Evolutionary conservation across 1,140 invertebrate genomes (phyloP), one percentile per base, ranked within the genome.

Genomic region (Parapsyche elsis): DNA sequence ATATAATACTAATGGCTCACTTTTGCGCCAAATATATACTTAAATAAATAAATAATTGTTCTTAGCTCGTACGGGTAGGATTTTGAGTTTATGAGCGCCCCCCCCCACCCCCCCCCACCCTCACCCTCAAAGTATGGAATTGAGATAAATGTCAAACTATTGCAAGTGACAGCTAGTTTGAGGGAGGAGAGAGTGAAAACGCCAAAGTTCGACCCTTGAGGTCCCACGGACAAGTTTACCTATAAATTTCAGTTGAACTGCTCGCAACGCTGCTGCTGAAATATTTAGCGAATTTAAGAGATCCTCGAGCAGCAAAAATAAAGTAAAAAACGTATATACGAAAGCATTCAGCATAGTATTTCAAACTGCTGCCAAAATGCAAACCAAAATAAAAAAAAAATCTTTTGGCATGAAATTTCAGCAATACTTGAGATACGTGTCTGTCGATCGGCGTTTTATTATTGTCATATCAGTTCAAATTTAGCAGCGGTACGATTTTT

Each of bases 71-170:
- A 38, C 30, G 30, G n/a, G 30, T 38, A 38, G 30, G 7, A 38
- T 38, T 38, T 38, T 7, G 7, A 38, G 30, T 38, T 38, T 38
- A 38, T 38, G 30, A 38, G 30, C 30, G 30, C 2, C 7, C 30
- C 30, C 30, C n/a, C n/a, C n/a, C n/a, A n/a, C n/a, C n/a, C n/a
- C n/a, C n/a, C n/a, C n/a, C n/a, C n/a, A n/a, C n/a, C n/a, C n/a
- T n/a, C n/a, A n/a, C n/a, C 45, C 5, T 46, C 49, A 73, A 73
- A 73, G 46, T 46, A 21, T 73, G 44, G 44, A 45, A 73, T 73
- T 49, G 71, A 73, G 71, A 73, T 73, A 46, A 73, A 73, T 73
- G 71, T 73, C 71, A 45, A 49, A 73, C 71, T 49, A 73, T 46
- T 73, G 71, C 71, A 46, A 73, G 44, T 73, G 71, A 73, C 71